Conservation (phyloP, 1,140 invertebrate species). For the Heterodera schachtii region DNA sequence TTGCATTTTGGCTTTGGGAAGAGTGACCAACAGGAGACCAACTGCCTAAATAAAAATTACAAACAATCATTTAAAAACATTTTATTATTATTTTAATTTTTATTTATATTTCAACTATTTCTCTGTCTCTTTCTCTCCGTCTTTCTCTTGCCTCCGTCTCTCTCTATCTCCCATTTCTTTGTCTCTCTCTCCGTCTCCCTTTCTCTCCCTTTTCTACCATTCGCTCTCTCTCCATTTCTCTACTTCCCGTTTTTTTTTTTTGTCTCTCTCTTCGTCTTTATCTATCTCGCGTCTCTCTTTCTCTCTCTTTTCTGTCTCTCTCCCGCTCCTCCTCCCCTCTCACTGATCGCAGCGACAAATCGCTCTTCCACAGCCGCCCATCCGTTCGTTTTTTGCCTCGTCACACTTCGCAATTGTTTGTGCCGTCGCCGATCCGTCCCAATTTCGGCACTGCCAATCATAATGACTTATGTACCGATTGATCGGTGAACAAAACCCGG, state of each 20-base stretch:
- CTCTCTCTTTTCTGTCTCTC: too few species aligned
- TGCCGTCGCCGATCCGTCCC: neutral
- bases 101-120: too few species aligned
- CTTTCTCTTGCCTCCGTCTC: too few species aligned
- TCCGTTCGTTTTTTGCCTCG: neutral
- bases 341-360: conserved; percentile 3
- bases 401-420: neutral
- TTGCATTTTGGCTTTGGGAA: conserved; percentile 6
- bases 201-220: too few species aligned
- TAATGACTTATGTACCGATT: neutral
- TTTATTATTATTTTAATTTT: too few species aligned
- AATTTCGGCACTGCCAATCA: neutral
- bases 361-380: neutral
- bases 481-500: neutral
- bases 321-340: neutral
- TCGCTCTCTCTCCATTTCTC: too few species aligned
- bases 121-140: too few species aligned
- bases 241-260: too few species aligned
- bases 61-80: neutral
- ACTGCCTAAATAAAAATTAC: neutral
- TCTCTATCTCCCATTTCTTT: too few species aligned
- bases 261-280: too few species aligned
- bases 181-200: too few species aligned
- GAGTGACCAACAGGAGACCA: neutral
- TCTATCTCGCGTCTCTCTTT: too few species aligned